Evolutionary conservation across 2,113 vertebrate species (phyloP).

Genomic region (Anolis sagrei): DNA sequence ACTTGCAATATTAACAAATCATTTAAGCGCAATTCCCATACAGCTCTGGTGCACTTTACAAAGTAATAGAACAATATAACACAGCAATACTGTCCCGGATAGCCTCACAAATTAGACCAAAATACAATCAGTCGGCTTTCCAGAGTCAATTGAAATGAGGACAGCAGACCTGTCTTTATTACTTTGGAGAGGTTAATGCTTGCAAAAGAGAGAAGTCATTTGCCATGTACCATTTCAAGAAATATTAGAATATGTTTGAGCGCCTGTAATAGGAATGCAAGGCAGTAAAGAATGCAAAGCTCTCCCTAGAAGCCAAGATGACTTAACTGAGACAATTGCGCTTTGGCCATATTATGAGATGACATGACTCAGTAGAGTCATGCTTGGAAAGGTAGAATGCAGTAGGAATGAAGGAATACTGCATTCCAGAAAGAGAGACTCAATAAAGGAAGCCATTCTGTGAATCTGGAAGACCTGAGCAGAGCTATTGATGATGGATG

Average conservation of each 20-base stretch:
- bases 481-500: no score
- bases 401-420: no score
- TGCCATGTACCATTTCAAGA: not conserved
- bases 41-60: constrained; percentile 25
- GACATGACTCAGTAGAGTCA: no score
- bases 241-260: constrained; percentile 32
- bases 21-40: constrained; percentile 32
- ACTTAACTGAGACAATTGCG: no score
- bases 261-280: not conserved
- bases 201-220: constrained; percentile 27
- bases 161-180: constrained; percentile 31
- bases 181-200: constrained; percentile 48
- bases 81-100: not conserved
- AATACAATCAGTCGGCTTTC: constrained; percentile 43
- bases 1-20: constrained; percentile 38
- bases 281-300: not conserved
- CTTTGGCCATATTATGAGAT: no score
- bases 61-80: constrained; percentile 44
- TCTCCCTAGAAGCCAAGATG: no score
- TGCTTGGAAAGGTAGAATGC: no score
- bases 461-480: no score
- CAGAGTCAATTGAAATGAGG: constrained; percentile 51
- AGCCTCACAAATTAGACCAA: constrained; percentile 48
- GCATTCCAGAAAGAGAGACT: no score
- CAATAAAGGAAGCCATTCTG: no score